Base-by-base conservation (phyloP, 1,140 invertebrate species). In the Conus ventricosus region DNA sequence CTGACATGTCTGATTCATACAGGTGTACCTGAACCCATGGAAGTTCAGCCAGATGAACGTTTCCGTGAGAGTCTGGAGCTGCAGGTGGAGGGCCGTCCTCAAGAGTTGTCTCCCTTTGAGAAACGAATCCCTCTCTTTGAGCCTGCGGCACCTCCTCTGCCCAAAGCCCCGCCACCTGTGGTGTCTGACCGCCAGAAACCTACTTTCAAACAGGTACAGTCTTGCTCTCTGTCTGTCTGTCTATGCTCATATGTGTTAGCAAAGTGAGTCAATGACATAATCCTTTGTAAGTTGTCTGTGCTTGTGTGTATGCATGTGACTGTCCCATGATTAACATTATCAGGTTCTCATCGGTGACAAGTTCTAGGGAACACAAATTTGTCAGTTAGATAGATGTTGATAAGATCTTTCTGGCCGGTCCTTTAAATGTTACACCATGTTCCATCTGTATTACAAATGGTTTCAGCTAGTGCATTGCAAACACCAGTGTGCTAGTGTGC, bases 11-110 rank as follows among this genome's bases (percentile, higher is more conserved):
- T 60, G 57, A 60, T 15, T 60, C 57, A 13, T 25, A 53, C 51
- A 87, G 85, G 85, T 87, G 85, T 51, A 17, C 85, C 85, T 53
- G 85, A 87, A 71, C 85, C 85, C 20, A 87, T 87, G 85, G 71
- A 87, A n/a, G n/a, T 80, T 11, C 84, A 85, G 84, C 51, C 67
- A 39, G 67, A 87, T n/a, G 85, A 87, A 54, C 71, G 53, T 57
- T 87, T 78, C 85, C 39, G 54, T 7, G 71, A 87, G 75, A 75
- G 13, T n/a, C 17, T 87, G 75, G 85, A 87, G 10, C 51, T 87
- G 17, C 85, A 87, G 67, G 71, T 87, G 53, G 85, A 87, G 0
- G 17, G 71, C 1, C 76, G 54, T n/a, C 71, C 71, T 17, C 89
- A 84, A 80, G 83, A 85, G 55, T 83, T 78, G 53, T 11, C 76